Base-by-base conservation (phyloP, 2,888 invertebrate genomes). In the Buathra laborator region DNA sequence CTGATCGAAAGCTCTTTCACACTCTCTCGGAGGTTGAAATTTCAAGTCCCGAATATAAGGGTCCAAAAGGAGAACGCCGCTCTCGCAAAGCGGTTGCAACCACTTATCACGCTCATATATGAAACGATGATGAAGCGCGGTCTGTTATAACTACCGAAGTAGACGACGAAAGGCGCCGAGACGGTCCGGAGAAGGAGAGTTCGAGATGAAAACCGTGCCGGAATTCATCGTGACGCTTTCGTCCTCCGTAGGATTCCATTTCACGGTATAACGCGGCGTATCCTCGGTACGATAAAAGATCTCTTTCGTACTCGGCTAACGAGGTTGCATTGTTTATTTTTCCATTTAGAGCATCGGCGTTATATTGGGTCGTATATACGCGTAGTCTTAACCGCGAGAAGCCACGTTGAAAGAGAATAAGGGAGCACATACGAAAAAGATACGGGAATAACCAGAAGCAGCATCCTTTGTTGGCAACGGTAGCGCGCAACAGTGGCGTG, bases 291-390 rank as follows among this genome's bases (percentile, higher is more conserved):
- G 89, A 90, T 90, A 89, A 90, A 91, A 89, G 88, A 48, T 66
- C 62, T 70, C 46, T 68, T 48, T 78, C 24, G 70, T 46, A 62
- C 32, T 88, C 85, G 86, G 86, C 89, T 93, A 93, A 93, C 91
- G 91, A 93, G 92, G 89, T 89, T 85, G 82, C 87, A 90, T 92
- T 92, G 91, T 92, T 93, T 92, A 91, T 92, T 92, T 93, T 92
- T 87, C 86, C 90, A 87, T 90, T 91, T 90, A 88, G 89, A 88
- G 48, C 66, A 70, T 43, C 48, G 32, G 24, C 67, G 37, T 66
- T 16, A 44, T 32, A 32, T 32, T 29, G 7, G 59, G 44, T 43
- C 46, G 37, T 53, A 64, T 16, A 59, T 62, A 29, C 66, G 46
- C 44, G 64, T 43, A 16, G 46, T 37, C 24, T 24, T 32, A 29